Evolutionary conservation across 2,888 invertebrate genomes (phyloP).

Genomic region (Myopa testacea): DNA sequence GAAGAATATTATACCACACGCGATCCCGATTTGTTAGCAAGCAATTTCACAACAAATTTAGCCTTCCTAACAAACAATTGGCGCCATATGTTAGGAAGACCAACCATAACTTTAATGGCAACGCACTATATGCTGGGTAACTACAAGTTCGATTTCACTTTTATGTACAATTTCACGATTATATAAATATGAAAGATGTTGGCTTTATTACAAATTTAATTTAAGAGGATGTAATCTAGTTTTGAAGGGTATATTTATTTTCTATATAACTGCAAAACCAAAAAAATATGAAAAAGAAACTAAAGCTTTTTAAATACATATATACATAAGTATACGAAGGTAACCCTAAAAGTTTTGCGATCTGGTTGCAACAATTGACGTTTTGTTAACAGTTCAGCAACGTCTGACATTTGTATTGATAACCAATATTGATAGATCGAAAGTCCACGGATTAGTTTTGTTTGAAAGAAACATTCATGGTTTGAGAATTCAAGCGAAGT

Average conservation of each 20-base stretch:
- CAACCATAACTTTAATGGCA: slow-evolving; percentile 90
- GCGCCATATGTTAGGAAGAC: slow-evolving; percentile 97
- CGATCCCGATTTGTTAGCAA: slow-evolving; percentile 93
- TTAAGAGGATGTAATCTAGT: background rate
- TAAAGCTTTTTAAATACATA: too few relatives aligned
- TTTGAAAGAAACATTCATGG: too few relatives aligned
- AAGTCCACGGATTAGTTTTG: too few relatives aligned
- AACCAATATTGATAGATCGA: too few relatives aligned
- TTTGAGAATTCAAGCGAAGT: too few relatives aligned
- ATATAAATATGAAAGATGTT: slow-evolving; percentile 17
- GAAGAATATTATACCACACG: slow-evolving; percentile 97
- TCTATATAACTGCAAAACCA: background rate
- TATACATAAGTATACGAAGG: too few relatives aligned
- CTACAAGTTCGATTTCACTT: slow-evolving; percentile 50
- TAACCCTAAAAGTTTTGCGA: too few relatives aligned
- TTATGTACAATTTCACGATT: background rate
- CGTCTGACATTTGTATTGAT: too few relatives aligned
- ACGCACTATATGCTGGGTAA: slow-evolving; percentile 88
- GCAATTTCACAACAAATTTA: slow-evolving; percentile 93
- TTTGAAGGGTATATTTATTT: background rate
- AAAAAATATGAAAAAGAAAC: too few relatives aligned
- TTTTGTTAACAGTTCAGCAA: too few relatives aligned
- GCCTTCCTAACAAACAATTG: slow-evolving; percentile 96
- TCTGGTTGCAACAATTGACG: too few relatives aligned
- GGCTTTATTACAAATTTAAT: slow-evolving; percentile 40